Evolutionary conservation across 2,113 vertebrate genomes (phyloP), one percentile per base, ranked within the genome.

Genomic region (Heterochromis multidens): DNA sequence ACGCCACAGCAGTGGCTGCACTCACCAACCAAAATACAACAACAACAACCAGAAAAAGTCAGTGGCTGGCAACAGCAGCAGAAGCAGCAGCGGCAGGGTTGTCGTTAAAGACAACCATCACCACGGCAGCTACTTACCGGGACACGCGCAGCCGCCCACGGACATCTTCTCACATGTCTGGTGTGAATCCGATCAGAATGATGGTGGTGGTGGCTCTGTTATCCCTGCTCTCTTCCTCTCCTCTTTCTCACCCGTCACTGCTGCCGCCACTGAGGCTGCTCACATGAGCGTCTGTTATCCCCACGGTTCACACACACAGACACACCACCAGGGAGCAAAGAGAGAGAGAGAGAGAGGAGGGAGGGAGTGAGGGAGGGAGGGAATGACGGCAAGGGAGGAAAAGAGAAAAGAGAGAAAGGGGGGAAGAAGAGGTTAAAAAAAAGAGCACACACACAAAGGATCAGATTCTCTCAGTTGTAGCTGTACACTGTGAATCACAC

Each of bases 141-240:
- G 97, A 97, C 97, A 98, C 93, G 97, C 97, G 93, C 97, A 98
- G 96, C 97, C 97, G 96, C 96, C 96, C 94, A 98, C 97, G 94
- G 97, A 98, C 97, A 98, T 98, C 97, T 97, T 98, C 94, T 96
- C 97, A 97, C 97, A 98, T 98, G 97, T 97, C 97, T 96, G 96
- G 96, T 95, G 89, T 95, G 95, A 92, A 95, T 95, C 95, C 93
- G 95, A 96, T 94, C 92, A 93, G 95, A 95, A 96, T 85, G 95
- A 95, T 95, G 95, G 92, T 94, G 95, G 79, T 78, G 79, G 80
- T 70, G 85, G 37, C 85, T 89, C 88, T 87, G 89, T 90, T 92
- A 86, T 92, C 91, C 91, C 84, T 65, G 89, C 88, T 81, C 91
- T 88, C 89, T 85, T 74, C 70, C 70, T 74, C 70, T 74, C 70